Evolutionary conservation across 2,888 invertebrate genomes (phyloP), one percentile per base, ranked within the genome.

Genomic region (Ligdia adustata): DNA sequence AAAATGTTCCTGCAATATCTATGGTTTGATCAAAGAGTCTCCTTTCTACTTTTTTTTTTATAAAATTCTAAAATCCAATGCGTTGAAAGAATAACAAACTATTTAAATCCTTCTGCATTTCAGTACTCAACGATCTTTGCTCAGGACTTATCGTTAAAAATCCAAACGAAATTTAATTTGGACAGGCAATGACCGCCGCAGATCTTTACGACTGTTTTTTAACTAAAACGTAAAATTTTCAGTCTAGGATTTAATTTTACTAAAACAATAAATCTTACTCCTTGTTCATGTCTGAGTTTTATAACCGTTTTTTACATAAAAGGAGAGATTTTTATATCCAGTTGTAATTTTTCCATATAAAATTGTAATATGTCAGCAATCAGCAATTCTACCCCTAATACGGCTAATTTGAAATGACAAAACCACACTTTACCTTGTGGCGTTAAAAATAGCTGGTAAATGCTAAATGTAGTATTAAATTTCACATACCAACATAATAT

Each of bases 61-160:
- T n/a, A n/a, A n/a, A n/a, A n/a, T n/a, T n/a, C n/a, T 16, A 37
- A 31, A 31, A 22, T 13, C 3, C 22, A 14, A 7, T 33, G 7
- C 20, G 2, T n/a, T 18, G n/a, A 20, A 40, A 22, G 27, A 38
- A 38, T 33, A 38, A 22, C 16, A 38, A 18, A n/a, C 33, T 34
- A 43, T 35, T 33, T 20, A 24, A 35, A 40, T 39, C 31, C 32
- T 33, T 15, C 27, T 26, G 26, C 18, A 12, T 26, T 7, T 49
- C 51, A 52, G n/a, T n/a, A 55, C 41, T 52, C 44, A 33, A 34
- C 35, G 31, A 53, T 53, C 46, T 55, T 58, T 52, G 34, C 38
- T 28, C 38, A 49, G 31, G 53, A 42, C 41, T 53, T 49, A 53
- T 32, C 35, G 31, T 29, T 33, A 9, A 29, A 49, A 33, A 56